Evolutionary conservation across 2,113 vertebrate species (phyloP).

Genomic region (Galemys pyrenaicus): DNA sequence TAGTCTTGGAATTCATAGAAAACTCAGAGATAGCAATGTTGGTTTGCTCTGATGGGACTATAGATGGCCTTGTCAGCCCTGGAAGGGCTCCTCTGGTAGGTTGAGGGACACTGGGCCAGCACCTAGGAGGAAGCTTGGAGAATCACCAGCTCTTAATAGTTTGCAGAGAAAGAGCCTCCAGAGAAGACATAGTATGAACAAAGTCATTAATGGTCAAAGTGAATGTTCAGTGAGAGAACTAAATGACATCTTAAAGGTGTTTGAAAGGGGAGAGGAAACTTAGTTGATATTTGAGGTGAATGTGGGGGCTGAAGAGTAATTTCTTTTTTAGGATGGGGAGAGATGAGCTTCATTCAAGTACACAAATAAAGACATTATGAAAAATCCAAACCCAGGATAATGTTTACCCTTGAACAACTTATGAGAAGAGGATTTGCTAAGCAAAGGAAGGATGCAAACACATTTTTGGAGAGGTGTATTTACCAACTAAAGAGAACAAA

Average conservation of each 20-base stretch:
- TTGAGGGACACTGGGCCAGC: neutral
- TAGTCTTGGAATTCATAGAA: neutral
- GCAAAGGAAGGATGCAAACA: conserved; percentile 72
- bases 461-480: conserved; percentile 71
- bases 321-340: conserved; percentile 60
- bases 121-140: neutral
- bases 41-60: neutral
- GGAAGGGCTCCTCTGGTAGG: neutral
- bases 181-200: neutral
- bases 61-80: neutral
- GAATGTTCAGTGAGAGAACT: conserved; percentile 34
- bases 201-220: neutral
- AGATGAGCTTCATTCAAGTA: conserved; percentile 47
- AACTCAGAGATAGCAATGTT: neutral
- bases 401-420: conserved; percentile 78
- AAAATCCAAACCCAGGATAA: conserved; percentile 70
- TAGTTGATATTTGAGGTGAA: conserved; percentile 49
- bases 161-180: neutral
- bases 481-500: conserved; percentile 77
- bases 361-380: conserved; percentile 65
- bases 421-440: conserved; percentile 75
- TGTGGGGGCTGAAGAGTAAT: conserved; percentile 26
- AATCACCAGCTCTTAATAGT: neutral
- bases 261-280: conserved; percentile 40
- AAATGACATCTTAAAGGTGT: conserved; percentile 30